phyloP scores from a whole-genome alignment of 2,888 invertebrate species.

The Mimas tiliae region DNA sequence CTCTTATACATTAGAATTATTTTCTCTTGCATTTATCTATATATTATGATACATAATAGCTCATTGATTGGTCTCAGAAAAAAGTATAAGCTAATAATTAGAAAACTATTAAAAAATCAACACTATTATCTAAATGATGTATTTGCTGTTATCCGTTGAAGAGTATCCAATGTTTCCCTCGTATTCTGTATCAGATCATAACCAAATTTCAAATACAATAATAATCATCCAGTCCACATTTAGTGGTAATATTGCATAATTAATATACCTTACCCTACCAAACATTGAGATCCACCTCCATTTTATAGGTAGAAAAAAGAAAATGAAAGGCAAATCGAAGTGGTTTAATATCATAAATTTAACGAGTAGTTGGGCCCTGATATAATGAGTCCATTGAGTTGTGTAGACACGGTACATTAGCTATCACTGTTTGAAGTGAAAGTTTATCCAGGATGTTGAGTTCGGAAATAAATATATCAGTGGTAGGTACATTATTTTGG shows the following conservation, averaged over 20 bases:
- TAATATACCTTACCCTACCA: too few species aligned
- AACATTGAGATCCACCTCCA: too few species aligned
- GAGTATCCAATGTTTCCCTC: too few species aligned
- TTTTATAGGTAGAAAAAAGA: background rate
- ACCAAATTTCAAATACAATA: too few species aligned
- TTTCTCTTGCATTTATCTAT: background rate
- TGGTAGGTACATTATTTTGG: background rate
- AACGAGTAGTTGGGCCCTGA: conserved; percentile 53
- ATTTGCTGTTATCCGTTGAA: too few species aligned
- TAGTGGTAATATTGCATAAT: too few species aligned
- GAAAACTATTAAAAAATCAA: too few species aligned
- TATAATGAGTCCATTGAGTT: conserved; percentile 56
- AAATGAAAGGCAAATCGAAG: background rate
- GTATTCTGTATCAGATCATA: too few species aligned
- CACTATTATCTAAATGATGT: too few species aligned
- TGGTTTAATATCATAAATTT: conserved; percentile 44
- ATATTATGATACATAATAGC: background rate
- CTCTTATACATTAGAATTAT: too few species aligned
- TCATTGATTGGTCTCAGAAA: too few species aligned
- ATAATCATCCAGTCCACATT: background rate
- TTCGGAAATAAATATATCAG: conserved; percentile 24
- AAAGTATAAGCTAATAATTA: too few species aligned
- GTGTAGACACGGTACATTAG: conserved; percentile 60
- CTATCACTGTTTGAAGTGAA: conserved; percentile 54
- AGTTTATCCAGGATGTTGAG: conserved; percentile 41